Base-by-base conservation (phyloP, 1,140 invertebrate genomes). In the Arctopsyche grandis region DNA sequence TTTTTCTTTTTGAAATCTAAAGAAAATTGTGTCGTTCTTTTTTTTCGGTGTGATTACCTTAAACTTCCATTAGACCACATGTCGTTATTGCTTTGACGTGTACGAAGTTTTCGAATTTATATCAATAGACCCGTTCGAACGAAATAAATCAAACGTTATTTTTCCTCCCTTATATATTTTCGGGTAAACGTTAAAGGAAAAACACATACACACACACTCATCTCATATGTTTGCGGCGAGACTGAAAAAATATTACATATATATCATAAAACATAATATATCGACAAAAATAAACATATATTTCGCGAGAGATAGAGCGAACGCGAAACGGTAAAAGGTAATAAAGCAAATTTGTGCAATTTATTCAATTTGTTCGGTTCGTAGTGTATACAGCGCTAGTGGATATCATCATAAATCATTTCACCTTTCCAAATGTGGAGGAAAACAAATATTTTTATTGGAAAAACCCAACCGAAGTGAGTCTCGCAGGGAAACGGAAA, bases 391-490 rank as follows among this genome's bases (percentile, higher is more conserved):
- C 12, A 9, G 24, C 71, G 71, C 21, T 56, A 74, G 71, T 74
- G 24, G 71, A 74, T 74, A 74, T 74, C 71, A 46, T 56, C 71
- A 74, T 74, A 74, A 74, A 74, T 74, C 71, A 74, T 74, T 74
- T 74, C 71, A 74, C 71, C 71, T 74, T 56, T 74, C 71, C 46
- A 74, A 74, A 74, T 74, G 44, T 74, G 71, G 44, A 46, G 48
- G 71, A 74, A 74, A 74, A 71, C 69, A 74, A 74, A 74, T 56
- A 56, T 56, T 74, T 74, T 56, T 56, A 74, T 74, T 74, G 71
- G 48, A 74, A 74, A 71, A 66, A 66, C 19, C 14, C 1, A 44
- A 21, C 60, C 14, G 22, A 19, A 5, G 24, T 29, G 21, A 19
- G 16, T 60, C 16, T 60, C 48, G 56, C 16, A 21, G n/a, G 16